A percentile compares a stretch with the other conserved stretches of the same genome.
Conservation (phyloP, 2,113 vertebrate species). For the Barbus barbus region DNA sequence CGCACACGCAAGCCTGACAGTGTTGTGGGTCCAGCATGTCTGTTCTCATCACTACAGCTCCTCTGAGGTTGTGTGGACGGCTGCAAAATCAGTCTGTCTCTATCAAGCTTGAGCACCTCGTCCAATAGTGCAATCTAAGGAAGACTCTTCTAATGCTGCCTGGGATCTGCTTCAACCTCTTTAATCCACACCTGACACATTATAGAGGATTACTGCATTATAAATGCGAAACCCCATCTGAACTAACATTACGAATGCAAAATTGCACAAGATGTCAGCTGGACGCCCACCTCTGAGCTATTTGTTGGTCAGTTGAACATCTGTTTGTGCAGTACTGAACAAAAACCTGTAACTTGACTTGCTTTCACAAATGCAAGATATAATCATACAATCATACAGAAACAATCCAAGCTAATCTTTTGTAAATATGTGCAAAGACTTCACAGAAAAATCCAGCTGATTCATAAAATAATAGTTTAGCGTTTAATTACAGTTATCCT, state of each 20-base stretch:
- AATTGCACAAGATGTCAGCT: background rate
- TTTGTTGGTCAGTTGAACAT: background rate
- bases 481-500: background rate
- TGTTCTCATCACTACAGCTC: slow-evolving; percentile 38
- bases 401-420: slow-evolving; percentile 1
- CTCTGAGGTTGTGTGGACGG: slow-evolving; percentile 17
- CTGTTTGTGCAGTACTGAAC: background rate
- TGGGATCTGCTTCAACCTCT: slow-evolving; percentile 10
- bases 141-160: slow-evolving; percentile 13
- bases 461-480: background rate
- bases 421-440: background rate
- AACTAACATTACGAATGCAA: background rate
- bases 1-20: slow-evolving; percentile 26
- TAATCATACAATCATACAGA: background rate
- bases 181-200: background rate
- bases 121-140: background rate
- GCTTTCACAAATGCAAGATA: background rate
- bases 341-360: background rate
- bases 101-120: background rate
- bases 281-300: background rate
- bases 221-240: background rate
- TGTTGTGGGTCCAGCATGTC: slow-evolving; percentile 33
- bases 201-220: background rate
- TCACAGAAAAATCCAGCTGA: background rate
- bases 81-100: slow-evolving; percentile 10